Conservation (phyloP, 2,888 invertebrate genomes). For the Sclerodermus sp. region DNA sequence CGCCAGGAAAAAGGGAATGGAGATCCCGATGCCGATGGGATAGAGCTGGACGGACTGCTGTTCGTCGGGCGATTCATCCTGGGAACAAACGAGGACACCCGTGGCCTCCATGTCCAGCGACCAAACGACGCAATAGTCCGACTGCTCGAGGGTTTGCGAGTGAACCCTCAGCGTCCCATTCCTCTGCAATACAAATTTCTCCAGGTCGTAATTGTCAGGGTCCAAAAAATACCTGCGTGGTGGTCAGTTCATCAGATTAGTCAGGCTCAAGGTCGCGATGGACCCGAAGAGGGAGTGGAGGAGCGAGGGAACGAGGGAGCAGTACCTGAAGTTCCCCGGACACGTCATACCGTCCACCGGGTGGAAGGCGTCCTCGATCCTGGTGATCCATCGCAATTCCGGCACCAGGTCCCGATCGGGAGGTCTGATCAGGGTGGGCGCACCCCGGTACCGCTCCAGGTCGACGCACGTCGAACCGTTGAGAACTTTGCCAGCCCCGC, state of each 20-base stretch:
- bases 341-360: slow-evolving; percentile 14
- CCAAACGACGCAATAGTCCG: slow-evolving; percentile 24
- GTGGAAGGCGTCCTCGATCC: slow-evolving; percentile 15
- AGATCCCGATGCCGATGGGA: slow-evolving; percentile 58
- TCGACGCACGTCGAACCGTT: background rate
- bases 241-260: too few species aligned
- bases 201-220: slow-evolving; percentile 13
- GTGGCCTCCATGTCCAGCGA: slow-evolving; percentile 2
- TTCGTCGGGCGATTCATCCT: background rate
- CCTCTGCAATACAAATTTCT: slow-evolving; percentile 20
- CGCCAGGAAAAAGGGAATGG: slow-evolving; percentile 34
- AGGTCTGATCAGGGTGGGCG: slow-evolving; percentile 8
- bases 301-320: too few species aligned
- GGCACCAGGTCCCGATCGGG: slow-evolving; percentile 10
- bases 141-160: background rate
- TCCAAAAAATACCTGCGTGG: slow-evolving; percentile 21
- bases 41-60: background rate
- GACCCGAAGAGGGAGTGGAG: too few species aligned
- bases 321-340: slow-evolving; percentile 9
- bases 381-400: slow-evolving; percentile 10
- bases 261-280: too few species aligned
- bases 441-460: background rate
- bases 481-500: slow-evolving; percentile 15
- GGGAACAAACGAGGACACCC: slow-evolving; percentile 14
- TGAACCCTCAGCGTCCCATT: slow-evolving; percentile 15